A percentile compares a stretch with the other conserved stretches of the same genome.
Evolutionary conservation across 37 sponge, comb jelly and placozoan genomes (phyloP).

Genomic region (Aplysina aerophoba): DNA sequence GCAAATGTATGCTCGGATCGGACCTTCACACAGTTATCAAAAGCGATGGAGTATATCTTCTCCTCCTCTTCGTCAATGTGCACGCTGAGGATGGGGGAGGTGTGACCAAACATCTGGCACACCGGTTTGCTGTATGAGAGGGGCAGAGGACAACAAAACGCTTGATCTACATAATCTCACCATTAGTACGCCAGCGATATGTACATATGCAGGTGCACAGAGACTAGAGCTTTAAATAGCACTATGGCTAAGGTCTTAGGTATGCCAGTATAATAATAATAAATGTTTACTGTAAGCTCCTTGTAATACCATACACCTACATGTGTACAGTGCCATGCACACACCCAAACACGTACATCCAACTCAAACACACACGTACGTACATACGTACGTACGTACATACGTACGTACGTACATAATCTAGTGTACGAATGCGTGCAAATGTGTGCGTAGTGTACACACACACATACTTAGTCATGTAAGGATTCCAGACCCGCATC

Average conservation of each 20-base stretch:
- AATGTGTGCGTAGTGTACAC: too few species aligned
- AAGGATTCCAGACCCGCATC: slow-evolving; percentile 89
- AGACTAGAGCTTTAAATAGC: background rate
- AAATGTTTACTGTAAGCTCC: too few species aligned
- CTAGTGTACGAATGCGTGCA: background rate
- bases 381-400: background rate
- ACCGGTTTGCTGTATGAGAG: slow-evolving; percentile 76
- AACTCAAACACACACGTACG: background rate
- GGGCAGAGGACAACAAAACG: background rate
- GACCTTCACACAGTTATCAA: slow-evolving; percentile 91
- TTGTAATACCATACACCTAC: too few species aligned
- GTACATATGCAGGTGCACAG: background rate
- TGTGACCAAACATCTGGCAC: slow-evolving; percentile 70
- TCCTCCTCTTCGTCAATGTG: slow-evolving; percentile 54
- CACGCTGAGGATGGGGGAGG: slow-evolving; percentile 77
- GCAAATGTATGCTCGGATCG: background rate
- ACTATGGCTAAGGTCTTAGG: background rate
- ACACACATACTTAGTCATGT: slow-evolving; percentile 65
- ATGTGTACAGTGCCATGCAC: too few species aligned
- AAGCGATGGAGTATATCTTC: slow-evolving; percentile 79
- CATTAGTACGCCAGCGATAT: slow-evolving; percentile 9
- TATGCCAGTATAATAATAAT: too few species aligned
- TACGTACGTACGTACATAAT: background rate
- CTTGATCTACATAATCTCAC: too few species aligned
- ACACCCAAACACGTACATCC: too few species aligned